Evolutionary conservation across 2,888 invertebrate species (phyloP).

Genomic region (Cordylochernes scorpioides): DNA sequence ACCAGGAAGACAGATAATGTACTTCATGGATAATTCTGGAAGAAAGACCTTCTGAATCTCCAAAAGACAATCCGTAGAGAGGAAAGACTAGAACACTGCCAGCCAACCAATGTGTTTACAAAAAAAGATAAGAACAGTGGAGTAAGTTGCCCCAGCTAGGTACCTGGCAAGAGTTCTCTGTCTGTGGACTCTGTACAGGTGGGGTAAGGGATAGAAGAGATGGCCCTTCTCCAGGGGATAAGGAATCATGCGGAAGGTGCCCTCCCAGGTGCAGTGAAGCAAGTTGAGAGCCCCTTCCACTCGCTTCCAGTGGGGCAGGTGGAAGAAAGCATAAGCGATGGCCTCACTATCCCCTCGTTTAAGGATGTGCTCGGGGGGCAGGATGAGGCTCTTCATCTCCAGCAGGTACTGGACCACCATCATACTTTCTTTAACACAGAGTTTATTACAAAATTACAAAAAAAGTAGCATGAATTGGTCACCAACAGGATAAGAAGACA

Average conservation of each 20-base stretch:
- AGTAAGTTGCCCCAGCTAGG: too few species aligned
- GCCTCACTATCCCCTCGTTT: conserved; percentile 91
- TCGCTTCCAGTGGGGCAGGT: conserved; percentile 81
- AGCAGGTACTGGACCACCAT: conserved; percentile 50
- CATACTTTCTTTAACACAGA: too few species aligned
- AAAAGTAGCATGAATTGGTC: too few species aligned
- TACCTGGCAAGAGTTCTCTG: conserved; percentile 52
- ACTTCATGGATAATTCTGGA: too few species aligned
- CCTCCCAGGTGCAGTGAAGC: conserved; percentile 74
- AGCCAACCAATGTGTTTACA: too few species aligned
- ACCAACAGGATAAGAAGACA: too few species aligned
- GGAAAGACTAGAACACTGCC: too few species aligned
- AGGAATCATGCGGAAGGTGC: conserved; percentile 67
- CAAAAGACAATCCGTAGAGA: too few species aligned
- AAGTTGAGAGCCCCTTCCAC: conserved; percentile 79
- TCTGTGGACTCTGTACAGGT: conserved; percentile 77
- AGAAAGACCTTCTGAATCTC: too few species aligned
- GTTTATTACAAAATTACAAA: too few species aligned
- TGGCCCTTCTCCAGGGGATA: conserved; percentile 68
- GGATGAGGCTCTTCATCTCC: conserved; percentile 74
- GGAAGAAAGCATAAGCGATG: conserved; percentile 82
- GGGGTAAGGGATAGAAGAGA: conserved; percentile 67
- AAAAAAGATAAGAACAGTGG: too few species aligned
- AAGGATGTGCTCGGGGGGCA: conserved; percentile 87
- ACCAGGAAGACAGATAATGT: too few species aligned